A percentile compares a stretch with the other conserved stretches of the same genome.
Conservation (phyloP, 1,140 invertebrate genomes). For the Stenopsyche tienmushanensis region DNA sequence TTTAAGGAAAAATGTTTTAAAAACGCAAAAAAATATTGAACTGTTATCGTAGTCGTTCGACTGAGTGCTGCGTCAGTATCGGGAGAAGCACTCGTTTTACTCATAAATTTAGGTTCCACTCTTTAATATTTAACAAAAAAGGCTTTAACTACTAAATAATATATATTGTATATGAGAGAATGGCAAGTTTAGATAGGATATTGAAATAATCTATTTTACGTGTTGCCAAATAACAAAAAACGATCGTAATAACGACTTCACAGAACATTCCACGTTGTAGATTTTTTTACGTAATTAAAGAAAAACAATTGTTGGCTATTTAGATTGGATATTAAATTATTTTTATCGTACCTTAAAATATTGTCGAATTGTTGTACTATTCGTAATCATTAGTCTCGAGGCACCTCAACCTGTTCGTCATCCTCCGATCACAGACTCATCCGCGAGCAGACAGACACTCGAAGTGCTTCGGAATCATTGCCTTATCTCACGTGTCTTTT, state of each 20-base stretch:
- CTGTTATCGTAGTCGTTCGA: slow-evolving; percentile 22
- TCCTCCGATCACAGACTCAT: background rate
- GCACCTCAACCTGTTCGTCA: slow-evolving; percentile 10
- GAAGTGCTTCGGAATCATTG: slow-evolving; percentile 38
- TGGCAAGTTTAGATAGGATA: slow-evolving; percentile 41
- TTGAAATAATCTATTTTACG: slow-evolving; percentile 40
- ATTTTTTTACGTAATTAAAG: slow-evolving; percentile 41
- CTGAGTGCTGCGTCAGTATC: slow-evolving; percentile 15
- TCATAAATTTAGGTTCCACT: slow-evolving; percentile 38
- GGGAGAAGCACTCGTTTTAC: slow-evolving; percentile 19
- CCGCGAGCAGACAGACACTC: slow-evolving; percentile 18
- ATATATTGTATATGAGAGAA: slow-evolving; percentile 31
- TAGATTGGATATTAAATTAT: slow-evolving; percentile 42
- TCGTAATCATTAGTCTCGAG: slow-evolving; percentile 32
- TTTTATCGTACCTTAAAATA: slow-evolving; percentile 38
- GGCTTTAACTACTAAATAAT: slow-evolving; percentile 43
- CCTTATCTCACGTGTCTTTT: slow-evolving; percentile 41
- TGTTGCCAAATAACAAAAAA: slow-evolving; percentile 42
- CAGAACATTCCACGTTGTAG: slow-evolving; percentile 42
- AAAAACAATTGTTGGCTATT: slow-evolving; percentile 38
- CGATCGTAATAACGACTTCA: slow-evolving; percentile 41
- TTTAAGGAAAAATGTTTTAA: slow-evolving; percentile 30
- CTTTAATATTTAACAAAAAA: slow-evolving; percentile 42
- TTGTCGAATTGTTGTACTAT: slow-evolving; percentile 40
- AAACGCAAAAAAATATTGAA: slow-evolving; percentile 25